Evolutionary conservation across 2,797 vertebrate species (phyloP), one percentile per base, ranked within the genome.

Genomic region (Protonibea diacanthus): DNA sequence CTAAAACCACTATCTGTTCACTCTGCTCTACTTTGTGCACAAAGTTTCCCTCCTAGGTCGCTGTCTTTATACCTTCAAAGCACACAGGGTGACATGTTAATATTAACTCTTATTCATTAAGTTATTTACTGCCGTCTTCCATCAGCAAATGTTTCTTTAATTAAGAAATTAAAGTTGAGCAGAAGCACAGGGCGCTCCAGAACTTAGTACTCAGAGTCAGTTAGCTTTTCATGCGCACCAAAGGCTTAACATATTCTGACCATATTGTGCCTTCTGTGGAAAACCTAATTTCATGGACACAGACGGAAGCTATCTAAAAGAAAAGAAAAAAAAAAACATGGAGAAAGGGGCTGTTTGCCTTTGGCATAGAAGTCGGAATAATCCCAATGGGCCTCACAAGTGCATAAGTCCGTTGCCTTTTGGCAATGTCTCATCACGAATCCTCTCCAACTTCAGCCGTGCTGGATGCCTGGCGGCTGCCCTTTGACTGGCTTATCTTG

Each of bases 401-500:
- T 91, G 66, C 93, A 91, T 82, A 92, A 95, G 95, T 91, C 86
- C 83, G 65, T 86, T 92, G 95, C 96, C 97, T 97, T 77, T 91
- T 88, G 96, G 96, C 96, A 76, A 91, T 93, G 95, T 97, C 96
- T 97, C 94, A 88, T 95, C 94, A 87, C 91, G 78, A 90, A 94
- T 70, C 91, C 93, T 93, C 93, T 89, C 94, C 87, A 92, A 94
- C 88, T 89, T 91, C 91, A 86, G 89, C 87, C 70, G 91, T 62
- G 83, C 89, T 15, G 49, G 45, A 69, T 95, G 96, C 96, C 97
- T 94, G 94, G 93, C 95, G 94, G 96, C 96, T 91, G 88, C 91
- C 94, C 96, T 95, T 87, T 93, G 95, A 95, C 95, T 95, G 92
- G 89, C 95, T 93, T 15, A 92, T 95, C 96, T 92, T 97, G 96